Evolutionary conservation across 2,797 vertebrate species (phyloP).

Genomic region (Sardinella longiceps): DNA sequence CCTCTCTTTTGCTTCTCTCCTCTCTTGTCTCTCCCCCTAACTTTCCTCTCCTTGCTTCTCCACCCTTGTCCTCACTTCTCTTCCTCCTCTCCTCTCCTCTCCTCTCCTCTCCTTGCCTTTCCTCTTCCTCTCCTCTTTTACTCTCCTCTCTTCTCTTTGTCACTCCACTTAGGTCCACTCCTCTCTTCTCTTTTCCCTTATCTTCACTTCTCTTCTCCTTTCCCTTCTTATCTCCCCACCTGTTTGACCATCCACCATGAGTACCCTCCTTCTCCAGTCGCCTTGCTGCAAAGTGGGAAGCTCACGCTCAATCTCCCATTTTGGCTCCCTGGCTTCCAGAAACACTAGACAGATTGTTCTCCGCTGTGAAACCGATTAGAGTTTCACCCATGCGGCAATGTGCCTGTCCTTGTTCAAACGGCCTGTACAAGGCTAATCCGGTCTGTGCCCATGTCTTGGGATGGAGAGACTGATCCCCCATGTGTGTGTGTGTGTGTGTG

Average conservation of each 20-base stretch:
- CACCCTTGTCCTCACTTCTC: too few species aligned
- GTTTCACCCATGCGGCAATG: background rate
- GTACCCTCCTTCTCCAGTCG: background rate
- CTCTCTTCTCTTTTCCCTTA: background rate
- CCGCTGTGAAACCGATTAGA: background rate
- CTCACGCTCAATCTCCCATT: background rate
- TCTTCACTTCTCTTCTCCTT: background rate
- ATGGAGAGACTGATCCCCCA: background rate
- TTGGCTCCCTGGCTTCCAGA: background rate
- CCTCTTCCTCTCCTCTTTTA: background rate
- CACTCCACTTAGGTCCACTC: too few species aligned
- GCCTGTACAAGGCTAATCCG: background rate
- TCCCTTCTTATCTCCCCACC: background rate
- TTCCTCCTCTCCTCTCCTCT: too few species aligned
- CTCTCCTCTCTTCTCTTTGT: background rate
- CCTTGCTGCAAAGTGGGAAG: background rate
- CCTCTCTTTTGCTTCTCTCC: too few species aligned
- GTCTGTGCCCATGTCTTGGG: background rate
- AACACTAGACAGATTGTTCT: slow-evolving; percentile 21
- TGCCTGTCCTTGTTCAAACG: background rate
- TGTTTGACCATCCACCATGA: background rate
- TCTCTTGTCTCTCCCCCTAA: too few species aligned
- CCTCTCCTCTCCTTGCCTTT: background rate
- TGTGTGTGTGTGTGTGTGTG: background rate
- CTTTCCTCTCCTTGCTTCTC: too few species aligned